Base-by-base conservation (phyloP, 2,888 invertebrate genomes). In the Thumatha senex region DNA sequence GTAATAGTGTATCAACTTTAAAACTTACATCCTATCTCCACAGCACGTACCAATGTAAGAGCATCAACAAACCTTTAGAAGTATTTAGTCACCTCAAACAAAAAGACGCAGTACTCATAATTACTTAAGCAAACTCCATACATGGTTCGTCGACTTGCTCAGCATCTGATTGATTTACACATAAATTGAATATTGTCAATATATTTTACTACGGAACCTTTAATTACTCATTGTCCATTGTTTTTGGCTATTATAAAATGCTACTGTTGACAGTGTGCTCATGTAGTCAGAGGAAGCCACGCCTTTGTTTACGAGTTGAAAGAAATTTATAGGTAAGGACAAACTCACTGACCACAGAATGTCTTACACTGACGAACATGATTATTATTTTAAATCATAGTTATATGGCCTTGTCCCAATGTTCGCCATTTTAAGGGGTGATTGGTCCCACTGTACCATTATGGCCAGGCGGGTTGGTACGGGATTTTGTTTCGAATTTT, bases 141-240 rank as follows among this genome's bases (percentile, higher is more conserved):
- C 66, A 81, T 57, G 72, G 74, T 15, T 51, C 55, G 51, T 55
- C 45, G 61, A 64, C 73, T 61, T 82, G 82, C 43, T 82, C 74
- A 82, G 82, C 60, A 82, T 85, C 72, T 69, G 69, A 74, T 76
- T 84, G 80, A 85, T 81, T 76, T 76, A 74, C 71, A 64, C 74
- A 83, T 86, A 81, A 84, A 85, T 82, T 77, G 68, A 59, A 68
- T 68, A 70, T 66, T 66, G 64, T 60, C 64, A 63, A 70, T 72
- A 68, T 68, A 70, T 70, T 67, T 72, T 76, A 70, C 74, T 66
- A 71, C 65, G 59, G 64, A 60, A 63, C 63, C 70, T 55, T 72
- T 75, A 78, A 80, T 80, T 65, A 62, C 73, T 80, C 66, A 65
- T 69, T 72, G 78, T 72, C 61, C 67, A 70, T 74, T 72, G 72